These are phyloP conservation scores for Poeciliopsis retropinna DNA, from an alignment of 2,113 vertebrate genomes.

Conservation along the genomic window DNA sequence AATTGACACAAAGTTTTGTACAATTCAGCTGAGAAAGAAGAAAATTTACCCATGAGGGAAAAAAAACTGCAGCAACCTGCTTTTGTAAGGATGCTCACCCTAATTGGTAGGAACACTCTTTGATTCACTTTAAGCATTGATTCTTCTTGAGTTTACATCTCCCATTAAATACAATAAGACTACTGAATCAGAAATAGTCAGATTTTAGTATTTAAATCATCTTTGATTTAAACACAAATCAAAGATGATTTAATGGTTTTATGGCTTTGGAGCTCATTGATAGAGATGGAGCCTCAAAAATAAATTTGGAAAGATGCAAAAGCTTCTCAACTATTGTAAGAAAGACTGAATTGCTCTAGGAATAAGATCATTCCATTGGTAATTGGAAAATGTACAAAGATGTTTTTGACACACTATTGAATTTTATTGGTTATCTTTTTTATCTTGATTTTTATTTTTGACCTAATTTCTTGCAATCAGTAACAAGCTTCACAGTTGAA, in stretches of 20 bases:
- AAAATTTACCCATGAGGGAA: background rate
- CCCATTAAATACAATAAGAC: background rate
- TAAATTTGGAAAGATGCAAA: too few relatives aligned
- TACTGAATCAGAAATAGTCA: background rate
- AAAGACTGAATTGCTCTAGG: too few relatives aligned
- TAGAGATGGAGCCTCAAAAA: too few relatives aligned
- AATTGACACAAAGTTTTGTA: background rate
- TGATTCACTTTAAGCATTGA: background rate
- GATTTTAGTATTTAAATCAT: background rate
- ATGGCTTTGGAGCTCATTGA: background rate
- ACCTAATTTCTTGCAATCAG: background rate
- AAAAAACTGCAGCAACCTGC: background rate
- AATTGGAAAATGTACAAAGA: too few relatives aligned
- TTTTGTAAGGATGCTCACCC: background rate
- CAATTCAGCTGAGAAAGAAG: background rate
- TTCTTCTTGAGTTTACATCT: background rate
- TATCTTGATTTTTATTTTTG: background rate
- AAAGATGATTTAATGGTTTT: too few relatives aligned
- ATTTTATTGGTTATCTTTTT: background rate
- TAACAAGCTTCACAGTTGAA: background rate
- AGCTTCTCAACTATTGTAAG: too few relatives aligned
- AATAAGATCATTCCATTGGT: too few relatives aligned
- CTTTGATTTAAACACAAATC: background rate
- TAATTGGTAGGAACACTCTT: background rate
- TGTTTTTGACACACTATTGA: too few relatives aligned